Conservation (phyloP, 2,797 vertebrate genomes). For the Syngnathus rostellatus region DNA sequence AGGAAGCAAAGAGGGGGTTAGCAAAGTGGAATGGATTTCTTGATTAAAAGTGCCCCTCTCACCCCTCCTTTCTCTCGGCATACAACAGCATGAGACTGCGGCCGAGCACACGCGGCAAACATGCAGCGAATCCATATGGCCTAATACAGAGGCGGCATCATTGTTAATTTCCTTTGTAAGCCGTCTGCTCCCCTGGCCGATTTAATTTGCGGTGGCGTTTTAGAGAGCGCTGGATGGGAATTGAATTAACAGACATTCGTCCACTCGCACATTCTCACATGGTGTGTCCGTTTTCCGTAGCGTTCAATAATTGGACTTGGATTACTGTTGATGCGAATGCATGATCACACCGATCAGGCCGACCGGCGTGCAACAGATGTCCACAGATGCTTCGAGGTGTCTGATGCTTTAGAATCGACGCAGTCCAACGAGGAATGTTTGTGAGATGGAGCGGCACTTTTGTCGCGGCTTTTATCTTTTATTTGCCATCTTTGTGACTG, state of each 20-base stretch:
- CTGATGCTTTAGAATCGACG: not conserved
- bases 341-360: conserved; percentile 58
- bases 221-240: conserved; percentile 57
- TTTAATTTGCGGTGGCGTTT: conserved; percentile 78
- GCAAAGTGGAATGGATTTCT: conserved; percentile 77
- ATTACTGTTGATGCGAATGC: conserved; percentile 72
- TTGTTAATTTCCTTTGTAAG: conserved; percentile 79
- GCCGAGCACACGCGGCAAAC: conserved; percentile 59
- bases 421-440: not conserved
- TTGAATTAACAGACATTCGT: conserved; percentile 71
- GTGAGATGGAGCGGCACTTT: not conserved
- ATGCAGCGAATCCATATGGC: conserved; percentile 74
- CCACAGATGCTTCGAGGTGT: not conserved
- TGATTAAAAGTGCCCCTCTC: conserved; percentile 74
- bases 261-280: conserved; percentile 50
- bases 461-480: conserved; percentile 21
- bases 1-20: conserved; percentile 49
- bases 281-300: conserved; percentile 52
- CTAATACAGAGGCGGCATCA: conserved; percentile 71
- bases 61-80: conserved; percentile 44
- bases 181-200: conserved; percentile 64
- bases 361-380: conserved; percentile 2
- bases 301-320: conserved; percentile 73
- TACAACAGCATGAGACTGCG: conserved; percentile 47
- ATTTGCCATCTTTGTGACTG: conserved; percentile 17